Base-by-base conservation (phyloP, 23 tunicate genomes). In the Diplosoma virens region DNA sequence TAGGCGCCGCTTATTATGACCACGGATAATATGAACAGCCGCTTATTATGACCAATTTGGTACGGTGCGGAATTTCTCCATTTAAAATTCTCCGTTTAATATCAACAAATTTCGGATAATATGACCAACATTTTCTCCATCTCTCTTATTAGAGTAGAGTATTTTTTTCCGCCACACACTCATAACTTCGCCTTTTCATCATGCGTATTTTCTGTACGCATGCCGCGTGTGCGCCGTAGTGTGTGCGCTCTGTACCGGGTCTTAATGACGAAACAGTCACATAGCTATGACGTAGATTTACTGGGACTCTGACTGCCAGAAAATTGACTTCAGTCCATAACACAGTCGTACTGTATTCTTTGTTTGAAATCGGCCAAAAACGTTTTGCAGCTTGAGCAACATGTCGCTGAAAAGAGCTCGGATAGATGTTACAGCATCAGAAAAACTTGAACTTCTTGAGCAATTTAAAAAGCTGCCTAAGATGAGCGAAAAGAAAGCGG, bases 401-500 rank as follows among this genome's bases (percentile, higher is more conserved):
- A 73, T 73, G 79, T 73, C 66, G 63, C 79, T 73, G 79, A n/a
- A n/a, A n/a, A 47, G 33, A 73, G 79, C 63, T 48, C 33, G 61
- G 79, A 73, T 34, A 73, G 66, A 47, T 50, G 79, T 50, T 22
- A 73, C 79, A 73, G 79, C 79, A 48, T 47, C 63, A 47, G 33
- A 73, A 73, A 73, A 73, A 50, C 66, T 47, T 47, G 63, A 73
- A 50, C 32, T 73, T 73, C 79, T 47, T 73, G 66, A 73, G 63
- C 79, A 28, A 73, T 47, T 50, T 50, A 73, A 73, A 22, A 73
- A 73, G 79, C 79, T 60, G 81, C 73, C 81, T 73, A 59, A 59
- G 71, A 37, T 77, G 71, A 77, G 81, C 71, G 71, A 77, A 52
- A 33, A 73, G 23, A 77, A 77, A 77, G 71, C 81, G 54, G 81